Evolutionary conservation across 2,888 invertebrate genomes (phyloP), one percentile per base, ranked within the genome.

Genomic region (Machimus rusticus): DNA sequence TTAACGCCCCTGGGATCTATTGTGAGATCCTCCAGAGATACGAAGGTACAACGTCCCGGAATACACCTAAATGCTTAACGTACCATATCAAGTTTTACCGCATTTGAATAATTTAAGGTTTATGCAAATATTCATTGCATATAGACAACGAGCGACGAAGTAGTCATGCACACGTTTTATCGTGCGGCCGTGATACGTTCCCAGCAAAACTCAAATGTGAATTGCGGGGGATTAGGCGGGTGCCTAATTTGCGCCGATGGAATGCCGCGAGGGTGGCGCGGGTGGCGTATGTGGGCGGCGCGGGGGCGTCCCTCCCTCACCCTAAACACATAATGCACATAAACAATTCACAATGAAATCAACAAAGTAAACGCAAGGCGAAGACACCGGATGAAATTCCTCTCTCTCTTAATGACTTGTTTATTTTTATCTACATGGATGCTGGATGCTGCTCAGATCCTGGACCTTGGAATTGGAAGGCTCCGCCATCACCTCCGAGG

Each of bases 61-160:
- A 66, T 66, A 51, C 8, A 51, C 51, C 51, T n/a, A 76, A 76
- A 76, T 76, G 34, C 34, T 39, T 37, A 76, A 76, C 37, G 34
- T 76, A 39, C 39, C 76, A 39, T 76, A 76, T 37, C 76, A n/a
- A 76, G 76, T 76, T 76, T 76, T 37, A 76, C 76, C 76, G 76
- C 76, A 76, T 76, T 76, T 76, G 76, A 76, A 76, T 76, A 76
- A 76, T 76, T 76, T 76, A 76, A 76, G 39, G 76, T 34, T 76
- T 76, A 76, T 78, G 43, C 78, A 78, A 78, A 43, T 78, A 78
- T 43, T 78, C 39, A 78, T 78, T 78, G 37, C 43, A 78, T 39
- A 78, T 78, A 43, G 39, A 78, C 78, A 78, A 78, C 39, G n/a
- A 19, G n/a, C 43, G 46, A 78, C 43, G 28, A 46, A 78, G 43